Conservation (phyloP, 2,888 invertebrate genomes). For the Lithophane semibrunnea region DNA sequence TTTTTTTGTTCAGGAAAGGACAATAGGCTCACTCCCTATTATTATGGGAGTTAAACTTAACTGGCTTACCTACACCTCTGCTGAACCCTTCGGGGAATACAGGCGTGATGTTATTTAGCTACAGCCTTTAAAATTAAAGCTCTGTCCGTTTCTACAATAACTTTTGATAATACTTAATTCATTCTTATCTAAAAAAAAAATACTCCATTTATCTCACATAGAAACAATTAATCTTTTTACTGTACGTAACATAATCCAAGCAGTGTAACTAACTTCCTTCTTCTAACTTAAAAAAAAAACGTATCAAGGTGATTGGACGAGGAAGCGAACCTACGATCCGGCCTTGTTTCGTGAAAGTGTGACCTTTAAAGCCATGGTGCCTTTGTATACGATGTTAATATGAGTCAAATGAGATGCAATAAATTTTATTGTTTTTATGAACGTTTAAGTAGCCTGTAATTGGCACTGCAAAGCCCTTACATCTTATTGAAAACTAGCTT, state of each 20-base stretch:
- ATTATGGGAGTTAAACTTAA: no score
- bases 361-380: slow-evolving; percentile 60
- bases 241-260: slow-evolving; percentile 63
- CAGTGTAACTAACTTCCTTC: slow-evolving; percentile 65
- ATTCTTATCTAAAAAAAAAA: slow-evolving; percentile 25
- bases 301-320: slow-evolving; percentile 67
- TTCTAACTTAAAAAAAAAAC: slow-evolving; percentile 64
- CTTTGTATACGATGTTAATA: slow-evolving; percentile 31
- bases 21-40: no score
- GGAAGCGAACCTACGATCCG: slow-evolving; percentile 64
- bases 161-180: neutral
- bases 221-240: slow-evolving; percentile 60
- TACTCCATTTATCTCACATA: slow-evolving; percentile 27
- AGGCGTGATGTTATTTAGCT: no score
- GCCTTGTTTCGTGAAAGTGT: slow-evolving; percentile 67
- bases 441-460: neutral
- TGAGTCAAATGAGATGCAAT: slow-evolving; percentile 42
- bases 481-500: neutral
- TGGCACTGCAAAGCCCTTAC: neutral
- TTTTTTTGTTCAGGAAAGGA: neutral
- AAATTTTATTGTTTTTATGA: neutral
- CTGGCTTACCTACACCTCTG: no score
- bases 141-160: slow-evolving; percentile 2
- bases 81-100: no score
- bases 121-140: neutral